Evolutionary conservation across 2,797 vertebrate species (phyloP).

Genomic region (Saguinus oedipus): DNA sequence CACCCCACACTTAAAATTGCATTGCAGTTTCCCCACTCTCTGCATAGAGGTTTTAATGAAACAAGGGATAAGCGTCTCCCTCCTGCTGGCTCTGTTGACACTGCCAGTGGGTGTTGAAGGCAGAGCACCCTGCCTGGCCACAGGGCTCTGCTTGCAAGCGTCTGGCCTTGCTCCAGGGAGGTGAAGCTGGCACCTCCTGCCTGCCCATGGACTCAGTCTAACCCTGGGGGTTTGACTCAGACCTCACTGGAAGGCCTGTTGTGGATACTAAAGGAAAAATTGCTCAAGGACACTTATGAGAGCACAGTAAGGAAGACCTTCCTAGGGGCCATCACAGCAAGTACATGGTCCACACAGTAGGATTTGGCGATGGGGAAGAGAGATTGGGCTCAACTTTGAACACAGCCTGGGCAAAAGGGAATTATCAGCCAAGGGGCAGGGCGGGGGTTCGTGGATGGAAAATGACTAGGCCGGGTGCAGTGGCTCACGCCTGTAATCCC

Average conservation of each 20-base stretch:
- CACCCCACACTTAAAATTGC: background rate
- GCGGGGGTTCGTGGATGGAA: background rate
- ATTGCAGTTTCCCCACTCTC: background rate
- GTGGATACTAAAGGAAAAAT: background rate
- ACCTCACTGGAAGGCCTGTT: rapidly evolving
- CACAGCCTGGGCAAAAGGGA: background rate
- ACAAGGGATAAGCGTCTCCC: rapidly evolving
- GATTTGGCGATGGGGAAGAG: background rate
- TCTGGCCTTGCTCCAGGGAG: background rate
- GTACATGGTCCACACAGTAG: background rate
- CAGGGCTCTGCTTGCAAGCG: background rate
- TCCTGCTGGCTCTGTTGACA: background rate
- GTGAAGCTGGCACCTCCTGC: rapidly evolving
- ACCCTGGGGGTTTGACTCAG: background rate
- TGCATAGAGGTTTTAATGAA: background rate
- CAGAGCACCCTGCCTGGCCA: background rate
- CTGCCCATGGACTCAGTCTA: background rate
- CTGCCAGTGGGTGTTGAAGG: background rate
- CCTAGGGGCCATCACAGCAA: rapidly evolving
- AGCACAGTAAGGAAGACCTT: background rate
- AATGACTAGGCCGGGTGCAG: background rate
- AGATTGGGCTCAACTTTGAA: no score
- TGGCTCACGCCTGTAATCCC: no score
- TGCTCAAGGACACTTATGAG: rapidly evolving
- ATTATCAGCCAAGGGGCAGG: background rate